Conservation (phyloP, 2,888 invertebrate genomes). For the Caradrina clavipalpis region DNA sequence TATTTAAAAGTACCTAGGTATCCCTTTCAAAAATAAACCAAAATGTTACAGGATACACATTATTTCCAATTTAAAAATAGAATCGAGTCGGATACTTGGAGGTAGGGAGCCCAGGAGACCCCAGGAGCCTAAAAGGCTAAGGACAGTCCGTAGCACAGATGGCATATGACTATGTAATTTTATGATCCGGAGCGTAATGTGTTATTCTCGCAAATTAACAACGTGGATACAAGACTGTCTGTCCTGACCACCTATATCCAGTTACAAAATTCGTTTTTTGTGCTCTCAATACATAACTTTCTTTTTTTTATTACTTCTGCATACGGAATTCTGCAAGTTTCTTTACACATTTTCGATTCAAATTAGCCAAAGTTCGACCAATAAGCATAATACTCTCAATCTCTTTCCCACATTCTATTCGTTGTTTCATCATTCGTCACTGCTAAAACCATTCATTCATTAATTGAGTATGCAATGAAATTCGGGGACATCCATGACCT, state of each 20-base stretch:
- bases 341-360: slow-evolving; percentile 17
- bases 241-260: not conserved
- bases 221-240: not conserved
- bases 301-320: not conserved
- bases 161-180: not conserved
- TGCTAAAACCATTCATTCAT: slow-evolving; percentile 72
- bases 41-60: no score
- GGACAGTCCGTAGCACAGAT: not conserved
- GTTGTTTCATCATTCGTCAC: slow-evolving; percentile 55
- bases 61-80: no score
- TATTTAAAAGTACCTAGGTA: no score
- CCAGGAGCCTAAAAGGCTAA: not conserved
- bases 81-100: no score
- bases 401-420: slow-evolving; percentile 49
- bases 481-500: slow-evolving; percentile 77
- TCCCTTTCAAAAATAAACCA: no score
- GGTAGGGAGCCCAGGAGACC: no score
- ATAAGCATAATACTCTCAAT: slow-evolving; percentile 25
- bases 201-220: not conserved
- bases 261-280: not conserved
- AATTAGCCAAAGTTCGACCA: slow-evolving; percentile 34
- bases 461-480: slow-evolving; percentile 74
- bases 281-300: slow-evolving; percentile 2
- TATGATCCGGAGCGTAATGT: not conserved
- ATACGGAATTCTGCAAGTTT: not conserved